Conservation (phyloP, 2,797 vertebrate genomes). For the Xiphorhynchus erythropygius region DNA sequence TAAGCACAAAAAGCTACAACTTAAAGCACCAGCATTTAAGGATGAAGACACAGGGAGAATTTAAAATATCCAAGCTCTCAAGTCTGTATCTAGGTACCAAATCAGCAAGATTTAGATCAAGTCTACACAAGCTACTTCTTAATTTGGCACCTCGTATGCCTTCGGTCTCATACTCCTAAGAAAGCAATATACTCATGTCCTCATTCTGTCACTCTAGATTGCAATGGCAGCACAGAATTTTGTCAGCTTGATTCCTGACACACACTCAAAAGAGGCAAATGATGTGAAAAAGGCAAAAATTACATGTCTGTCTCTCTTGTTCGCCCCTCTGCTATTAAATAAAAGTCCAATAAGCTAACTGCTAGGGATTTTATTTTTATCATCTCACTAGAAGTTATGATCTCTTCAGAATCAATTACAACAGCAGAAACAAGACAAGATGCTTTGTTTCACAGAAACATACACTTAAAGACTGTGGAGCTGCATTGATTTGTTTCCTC, state of each 20-base stretch:
- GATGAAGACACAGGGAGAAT: neutral
- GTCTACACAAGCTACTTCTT: neutral
- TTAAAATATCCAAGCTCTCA: neutral
- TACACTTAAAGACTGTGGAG: fast-evolving
- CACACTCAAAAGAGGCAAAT: neutral
- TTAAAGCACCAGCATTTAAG: neutral
- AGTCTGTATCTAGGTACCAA: neutral
- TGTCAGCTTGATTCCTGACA: neutral
- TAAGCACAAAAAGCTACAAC: neutral
- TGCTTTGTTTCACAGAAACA: neutral
- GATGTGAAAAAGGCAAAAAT: neutral
- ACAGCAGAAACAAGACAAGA: neutral
- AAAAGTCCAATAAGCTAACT: neutral
- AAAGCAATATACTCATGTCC: neutral
- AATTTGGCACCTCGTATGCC: neutral
- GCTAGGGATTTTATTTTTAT: neutral
- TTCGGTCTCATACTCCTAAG: neutral
- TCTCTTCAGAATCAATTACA: conserved; percentile 1
- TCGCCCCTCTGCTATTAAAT: neutral
- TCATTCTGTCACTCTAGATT: conserved; percentile 50
- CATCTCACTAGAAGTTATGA: neutral
- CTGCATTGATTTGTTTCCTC: neutral
- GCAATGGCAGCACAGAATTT: neutral
- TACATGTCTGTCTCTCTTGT: fast-evolving
- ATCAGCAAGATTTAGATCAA: neutral